Base-by-base conservation (phyloP, 2,888 invertebrate species). In the Lymantria dispar region DNA sequence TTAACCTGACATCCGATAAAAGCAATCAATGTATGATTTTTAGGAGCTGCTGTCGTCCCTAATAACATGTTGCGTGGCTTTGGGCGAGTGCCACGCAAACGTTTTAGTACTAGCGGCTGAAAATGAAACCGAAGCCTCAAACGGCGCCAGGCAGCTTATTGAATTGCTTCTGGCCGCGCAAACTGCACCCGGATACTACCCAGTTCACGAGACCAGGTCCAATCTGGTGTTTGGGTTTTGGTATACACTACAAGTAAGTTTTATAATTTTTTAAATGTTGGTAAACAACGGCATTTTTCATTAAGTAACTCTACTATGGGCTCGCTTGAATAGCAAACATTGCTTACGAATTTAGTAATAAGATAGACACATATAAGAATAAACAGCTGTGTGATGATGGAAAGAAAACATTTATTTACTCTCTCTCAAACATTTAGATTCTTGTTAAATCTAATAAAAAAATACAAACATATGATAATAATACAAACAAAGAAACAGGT, bases 221-320 rank as follows among this genome's bases (percentile, higher is more conserved):
- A 96, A 95, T 54, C 93, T 97, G 59, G 94, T 97, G 0, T 95
- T 98, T 85, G 96, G 96, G 3, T 97, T 98, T 82, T 98, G 98
- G 98, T 98, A 97, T 78, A 94, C 96, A 50, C 84, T 98, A 47
- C 98, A 98, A 92, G 96, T 96, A 72, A 29, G 22, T 22, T 22
- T 22, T 22, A 22, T 22, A 22, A 22, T 22, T 22, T 22, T 22
- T 22, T 22, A 22, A 22, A 22, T 5, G 22, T 22, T 22, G 5
- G 22, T 5, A 22, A 22, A 22, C 22, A 5, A 22, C 22, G 22
- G 22, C 2, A 22, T 22, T 22, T 5, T 22, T 22, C 22, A 22
- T 22, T 5, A 22, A 22, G 22, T 22, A 22, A 22, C 22, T 22
- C 22, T 22, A 5, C 22, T 22, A n/a, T n/a, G 2, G 5, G 5